Conservation (phyloP, 1,140 invertebrate species). For the Matsumurasca onukii region DNA sequence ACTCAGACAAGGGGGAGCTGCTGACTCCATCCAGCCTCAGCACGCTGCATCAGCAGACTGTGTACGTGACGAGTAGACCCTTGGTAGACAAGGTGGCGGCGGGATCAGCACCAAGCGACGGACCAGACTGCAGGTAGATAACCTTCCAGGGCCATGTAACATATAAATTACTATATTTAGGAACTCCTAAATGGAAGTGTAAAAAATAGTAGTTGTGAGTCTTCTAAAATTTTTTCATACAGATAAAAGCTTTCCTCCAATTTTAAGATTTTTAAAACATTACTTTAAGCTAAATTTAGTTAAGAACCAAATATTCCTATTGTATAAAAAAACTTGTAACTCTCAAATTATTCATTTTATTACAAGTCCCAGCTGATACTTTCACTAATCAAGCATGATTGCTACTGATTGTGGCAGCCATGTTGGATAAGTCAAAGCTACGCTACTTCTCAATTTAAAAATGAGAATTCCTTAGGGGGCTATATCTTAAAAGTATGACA, state of each 20-base stretch:
- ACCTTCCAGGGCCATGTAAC: background rate
- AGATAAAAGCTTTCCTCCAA: background rate
- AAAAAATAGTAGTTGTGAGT: background rate
- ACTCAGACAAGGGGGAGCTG: background rate
- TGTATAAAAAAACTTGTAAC: too few species aligned
- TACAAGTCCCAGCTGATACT: too few species aligned
- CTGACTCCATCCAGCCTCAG: background rate
- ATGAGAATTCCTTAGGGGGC: background rate
- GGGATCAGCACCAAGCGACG: background rate
- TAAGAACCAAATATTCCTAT: background rate
- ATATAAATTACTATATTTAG: background rate
- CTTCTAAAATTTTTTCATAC: background rate
- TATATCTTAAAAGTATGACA: background rate
- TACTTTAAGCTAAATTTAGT: background rate
- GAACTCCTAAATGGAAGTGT: too few species aligned
- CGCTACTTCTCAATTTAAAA: background rate
- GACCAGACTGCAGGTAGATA: constrained; percentile 10
- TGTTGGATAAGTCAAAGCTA: background rate
- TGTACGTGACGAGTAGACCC: background rate
- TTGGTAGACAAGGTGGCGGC: background rate
- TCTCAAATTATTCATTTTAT: too few species aligned
- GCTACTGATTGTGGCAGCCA: too few species aligned
- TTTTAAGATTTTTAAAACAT: background rate
- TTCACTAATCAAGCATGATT: too few species aligned
- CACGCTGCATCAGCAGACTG: background rate